Conservation (phyloP, 2,888 invertebrate genomes). For the Hemicrepidius hirtus region DNA sequence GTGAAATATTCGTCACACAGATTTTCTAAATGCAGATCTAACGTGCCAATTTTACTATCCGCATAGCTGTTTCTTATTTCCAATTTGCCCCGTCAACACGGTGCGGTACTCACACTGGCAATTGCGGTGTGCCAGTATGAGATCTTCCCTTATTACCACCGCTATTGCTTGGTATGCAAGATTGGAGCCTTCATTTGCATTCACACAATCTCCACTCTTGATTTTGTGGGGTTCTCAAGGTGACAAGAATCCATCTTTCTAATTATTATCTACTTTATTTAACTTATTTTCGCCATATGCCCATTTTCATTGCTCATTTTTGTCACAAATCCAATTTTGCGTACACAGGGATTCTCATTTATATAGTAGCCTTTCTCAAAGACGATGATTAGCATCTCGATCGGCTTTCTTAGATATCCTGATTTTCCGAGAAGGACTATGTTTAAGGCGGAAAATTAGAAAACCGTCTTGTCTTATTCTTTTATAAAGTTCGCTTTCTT, state of each 20-base stretch:
- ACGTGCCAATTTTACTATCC: neutral
- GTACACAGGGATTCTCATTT: slow-evolving; percentile 24
- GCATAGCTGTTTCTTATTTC: slow-evolving; percentile 54
- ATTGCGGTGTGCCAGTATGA: slow-evolving; percentile 48
- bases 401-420: slow-evolving; percentile 16
- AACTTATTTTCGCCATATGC: slow-evolving; percentile 60
- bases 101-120: slow-evolving; percentile 39
- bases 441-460: slow-evolving; percentile 21
- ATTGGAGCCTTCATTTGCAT: slow-evolving; percentile 60
- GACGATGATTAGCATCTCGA: slow-evolving; percentile 26
- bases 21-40: neutral
- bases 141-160: slow-evolving; percentile 56
- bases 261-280: slow-evolving; percentile 60
- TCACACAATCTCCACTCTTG: slow-evolving; percentile 59
- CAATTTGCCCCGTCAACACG: slow-evolving; percentile 55
- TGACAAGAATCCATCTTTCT: slow-evolving; percentile 59
- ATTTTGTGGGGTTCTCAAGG: slow-evolving; percentile 58
- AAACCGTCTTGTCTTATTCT: slow-evolving; percentile 14
- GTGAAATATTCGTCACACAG: slow-evolving; percentile 1
- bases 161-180: slow-evolving; percentile 60
- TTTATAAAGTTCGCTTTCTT: neutral
- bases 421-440: slow-evolving; percentile 6
- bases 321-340: slow-evolving; percentile 35
- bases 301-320: slow-evolving; percentile 46
- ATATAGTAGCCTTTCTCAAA: slow-evolving; percentile 19